phyloP scores from a whole-genome alignment of 2,888 invertebrate genomes.

The Drosophila mimica region DNA sequence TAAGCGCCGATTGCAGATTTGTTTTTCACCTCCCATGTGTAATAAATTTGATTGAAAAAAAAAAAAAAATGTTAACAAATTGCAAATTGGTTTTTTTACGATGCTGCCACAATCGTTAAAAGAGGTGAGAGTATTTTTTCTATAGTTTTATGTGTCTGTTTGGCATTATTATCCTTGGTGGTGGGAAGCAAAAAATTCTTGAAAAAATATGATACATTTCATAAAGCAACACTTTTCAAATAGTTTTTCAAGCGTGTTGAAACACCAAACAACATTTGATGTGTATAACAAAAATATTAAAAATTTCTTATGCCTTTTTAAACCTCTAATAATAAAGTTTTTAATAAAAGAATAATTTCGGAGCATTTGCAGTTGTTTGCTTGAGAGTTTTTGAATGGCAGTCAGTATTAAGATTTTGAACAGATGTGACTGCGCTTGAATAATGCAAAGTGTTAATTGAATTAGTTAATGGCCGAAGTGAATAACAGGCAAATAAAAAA shows the following conservation, averaged over 20 bases:
- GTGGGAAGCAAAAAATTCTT: background rate
- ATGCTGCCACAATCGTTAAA: conserved; percentile 18
- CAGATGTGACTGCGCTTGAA: conserved; percentile 28
- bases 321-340: background rate
- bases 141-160: conserved; percentile 53
- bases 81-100: conserved; percentile 63
- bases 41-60: conserved; percentile 72
- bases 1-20: conserved; percentile 76
- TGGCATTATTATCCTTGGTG: background rate
- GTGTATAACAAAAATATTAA: background rate
- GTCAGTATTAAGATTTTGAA: conserved; percentile 35
- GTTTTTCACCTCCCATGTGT: conserved; percentile 56
- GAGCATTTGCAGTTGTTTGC: background rate
- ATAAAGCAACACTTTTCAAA: background rate
- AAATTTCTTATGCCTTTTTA: background rate
- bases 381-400: conserved; percentile 27
- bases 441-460: conserved; percentile 73
- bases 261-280: background rate
- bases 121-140: conserved; percentile 4
- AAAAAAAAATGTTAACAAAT: conserved; percentile 70
- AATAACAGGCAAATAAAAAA: conserved; percentile 16
- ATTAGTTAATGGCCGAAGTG: conserved; percentile 60
- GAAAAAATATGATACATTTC: background rate
- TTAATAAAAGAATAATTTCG: conserved; percentile 1
- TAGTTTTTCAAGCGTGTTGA: background rate